Percentiles rank a stretch among this genome's conserved stretches.
Conservation (phyloP, 2,888 invertebrate genomes). For the Drosophila mimetica region DNA sequence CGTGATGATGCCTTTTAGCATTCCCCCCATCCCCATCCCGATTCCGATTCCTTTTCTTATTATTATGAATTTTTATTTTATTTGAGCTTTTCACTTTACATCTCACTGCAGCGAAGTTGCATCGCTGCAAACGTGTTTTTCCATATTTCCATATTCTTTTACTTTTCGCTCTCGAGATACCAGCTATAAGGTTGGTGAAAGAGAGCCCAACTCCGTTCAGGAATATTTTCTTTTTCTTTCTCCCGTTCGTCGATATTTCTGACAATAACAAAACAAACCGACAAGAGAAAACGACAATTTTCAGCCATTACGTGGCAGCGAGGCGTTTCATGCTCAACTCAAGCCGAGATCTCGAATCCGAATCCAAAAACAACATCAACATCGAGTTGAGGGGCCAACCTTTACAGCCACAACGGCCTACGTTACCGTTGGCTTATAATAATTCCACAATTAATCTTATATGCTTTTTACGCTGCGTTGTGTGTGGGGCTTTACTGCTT, state of each 20-base stretch:
- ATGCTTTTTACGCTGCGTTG: neutral
- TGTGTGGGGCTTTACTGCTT: constrained; percentile 10
- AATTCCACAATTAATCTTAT: constrained; percentile 71
- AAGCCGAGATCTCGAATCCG: constrained; percentile 12
- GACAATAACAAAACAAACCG: constrained; percentile 26
- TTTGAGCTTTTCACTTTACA: constrained; percentile 65
- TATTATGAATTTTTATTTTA: constrained; percentile 59
- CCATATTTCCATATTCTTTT: constrained; percentile 72
- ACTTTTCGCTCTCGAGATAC: constrained; percentile 48
- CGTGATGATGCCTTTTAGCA: constrained; percentile 33
- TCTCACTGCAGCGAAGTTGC: constrained; percentile 6
- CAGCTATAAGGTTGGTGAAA: constrained; percentile 1
- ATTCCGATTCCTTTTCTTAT: constrained; percentile 43
- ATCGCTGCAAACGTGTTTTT: constrained; percentile 64
- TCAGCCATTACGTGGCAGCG: constrained; percentile 56
- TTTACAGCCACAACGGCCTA: constrained; percentile 50
- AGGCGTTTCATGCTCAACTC: constrained; percentile 42
- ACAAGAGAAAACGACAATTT: constrained; percentile 18
- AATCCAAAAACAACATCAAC: constrained; percentile 15
- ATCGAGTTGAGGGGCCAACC: constrained; percentile 29
- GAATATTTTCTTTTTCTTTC: constrained; percentile 40
- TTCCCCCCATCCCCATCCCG: constrained; percentile 4
- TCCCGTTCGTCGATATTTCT: constrained; percentile 20
- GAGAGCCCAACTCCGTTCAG: constrained; percentile 15
- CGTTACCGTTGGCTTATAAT: constrained; percentile 61